These are phyloP conservation scores for Patella vulgata DNA, from an alignment of 1,140 invertebrate species.

Conservation along the genomic window DNA sequence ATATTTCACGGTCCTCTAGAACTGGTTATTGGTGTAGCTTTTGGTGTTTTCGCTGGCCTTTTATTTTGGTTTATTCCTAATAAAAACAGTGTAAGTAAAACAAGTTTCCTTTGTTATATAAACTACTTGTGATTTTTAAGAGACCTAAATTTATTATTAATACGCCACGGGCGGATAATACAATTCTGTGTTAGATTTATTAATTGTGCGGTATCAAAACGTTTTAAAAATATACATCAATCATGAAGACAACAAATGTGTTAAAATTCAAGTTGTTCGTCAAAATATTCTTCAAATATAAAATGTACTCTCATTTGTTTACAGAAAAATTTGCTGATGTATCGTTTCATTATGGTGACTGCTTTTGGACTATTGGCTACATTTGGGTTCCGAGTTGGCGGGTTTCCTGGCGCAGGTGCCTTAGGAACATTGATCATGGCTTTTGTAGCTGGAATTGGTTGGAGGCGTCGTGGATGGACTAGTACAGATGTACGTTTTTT, in stretches of 20 bases:
- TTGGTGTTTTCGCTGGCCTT: constrained; percentile 54
- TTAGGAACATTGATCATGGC: constrained; percentile 83
- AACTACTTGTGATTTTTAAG: neutral
- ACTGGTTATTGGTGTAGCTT: constrained; percentile 51
- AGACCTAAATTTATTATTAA: no score
- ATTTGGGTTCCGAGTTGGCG: constrained; percentile 82
- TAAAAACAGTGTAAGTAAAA: constrained; percentile 46
- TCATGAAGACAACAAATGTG: no score
- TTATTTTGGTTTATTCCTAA: constrained; percentile 61
- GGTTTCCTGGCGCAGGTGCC: constrained; percentile 84
- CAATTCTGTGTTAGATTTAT: no score
- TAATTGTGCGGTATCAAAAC: no score
- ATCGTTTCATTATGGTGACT: constrained; percentile 75
- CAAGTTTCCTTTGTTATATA: neutral
- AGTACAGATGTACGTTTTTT: neutral
- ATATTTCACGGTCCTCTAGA: constrained; percentile 73
- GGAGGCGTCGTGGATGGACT: constrained; percentile 48
- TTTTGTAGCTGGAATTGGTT: constrained; percentile 77
- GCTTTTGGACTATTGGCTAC: constrained; percentile 79
- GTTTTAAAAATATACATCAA: no score
- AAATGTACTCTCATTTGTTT: no score
- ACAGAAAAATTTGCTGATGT: constrained; percentile 55
- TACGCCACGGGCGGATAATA: no score
- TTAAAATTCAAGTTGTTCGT: no score
- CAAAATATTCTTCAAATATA: no score